These are phyloP conservation scores for Chymomyza costata DNA, from an alignment of 1,140 invertebrate genomes.

Conservation along the genomic window DNA sequence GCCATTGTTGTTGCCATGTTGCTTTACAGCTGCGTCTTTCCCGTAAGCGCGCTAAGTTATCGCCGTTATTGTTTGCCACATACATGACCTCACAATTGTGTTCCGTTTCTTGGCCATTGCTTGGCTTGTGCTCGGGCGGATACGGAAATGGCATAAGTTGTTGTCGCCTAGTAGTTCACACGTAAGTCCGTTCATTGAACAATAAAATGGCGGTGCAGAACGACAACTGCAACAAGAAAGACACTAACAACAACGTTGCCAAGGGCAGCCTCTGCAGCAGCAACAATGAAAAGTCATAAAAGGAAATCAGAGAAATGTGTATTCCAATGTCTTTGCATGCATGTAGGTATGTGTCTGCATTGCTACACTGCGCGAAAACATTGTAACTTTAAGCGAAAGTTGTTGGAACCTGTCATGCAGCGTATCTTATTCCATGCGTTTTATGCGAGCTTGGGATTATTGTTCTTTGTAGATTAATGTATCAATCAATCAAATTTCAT, in stretches of 20 bases:
- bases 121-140: constrained; percentile 43
- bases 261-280: constrained; percentile 12
- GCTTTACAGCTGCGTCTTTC: constrained; percentile 21
- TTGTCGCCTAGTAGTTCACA: constrained; percentile 71
- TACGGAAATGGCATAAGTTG: constrained; percentile 72
- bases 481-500: too few relatives aligned
- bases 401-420: too few relatives aligned
- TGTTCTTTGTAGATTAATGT: too few relatives aligned
- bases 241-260: constrained; percentile 10
- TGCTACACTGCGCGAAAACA: too few relatives aligned
- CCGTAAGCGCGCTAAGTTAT: constrained; percentile 50
- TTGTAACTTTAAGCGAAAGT: too few relatives aligned
- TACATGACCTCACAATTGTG: constrained; percentile 69
- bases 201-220: constrained; percentile 48
- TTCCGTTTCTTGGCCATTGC: constrained; percentile 40
- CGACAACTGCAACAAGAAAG: constrained; percentile 6
- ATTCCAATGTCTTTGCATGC: constrained; percentile 5
- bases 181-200: constrained; percentile 67
- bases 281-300: constrained; percentile 50
- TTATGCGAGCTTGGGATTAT: too few relatives aligned
- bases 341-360: neutral
- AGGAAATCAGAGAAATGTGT: constrained; percentile 24
- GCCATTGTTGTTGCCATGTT: constrained; percentile 17
- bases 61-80: constrained; percentile 72
- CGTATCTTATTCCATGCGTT: too few relatives aligned